Base-by-base conservation (phyloP, 2,888 invertebrate genomes). In the Dioctria rufipes region DNA sequence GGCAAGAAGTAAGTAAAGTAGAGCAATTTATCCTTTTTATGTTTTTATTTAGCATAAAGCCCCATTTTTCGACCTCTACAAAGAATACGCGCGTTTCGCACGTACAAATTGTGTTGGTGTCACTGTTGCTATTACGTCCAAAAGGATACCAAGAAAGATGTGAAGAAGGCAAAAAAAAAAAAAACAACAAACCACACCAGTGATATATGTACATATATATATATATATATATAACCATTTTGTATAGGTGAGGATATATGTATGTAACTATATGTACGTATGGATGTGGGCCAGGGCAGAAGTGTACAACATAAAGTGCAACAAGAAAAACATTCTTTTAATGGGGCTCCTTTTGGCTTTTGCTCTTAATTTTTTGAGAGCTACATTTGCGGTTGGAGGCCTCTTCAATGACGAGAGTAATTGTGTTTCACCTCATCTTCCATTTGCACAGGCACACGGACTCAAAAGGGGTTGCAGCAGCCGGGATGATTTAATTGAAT, bases 361-460 rank as follows among this genome's bases (percentile, higher is more conserved):
- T 69, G 60, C 79, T 79, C 79, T 79, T 79, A 79, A 79, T 79
- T 79, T 69, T 79, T 79, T 69, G 66, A 79, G 69, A 79, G 69
- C 60, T 69, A 79, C 60, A 79, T 79, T 69, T 79, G 79, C 69
- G 79, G 79, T 79, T 69, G 77, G 60, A 79, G 69, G 66, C 78
- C 78, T 66, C 78, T 78, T 78, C 66, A 78, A 78, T 66, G 78
- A 78, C 78, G 78, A 78, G 66, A 66, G 78, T 78, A 78, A 78
- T 77, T 77, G 63, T 77, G 77, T 77, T 77, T 77, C 77, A 77
- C 77, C 77, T 77, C 77, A 77, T 77, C 77, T 77, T 46, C 63
- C 63, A 13, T 43, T 61, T 63, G 49, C 61, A 77, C 75, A 25
- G 25, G 25, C 25, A 25, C 25, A 25, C 60, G 11, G 60, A 25